phyloP scores from a whole-genome alignment of 2,113 vertebrate species.

The Cisticola juncidis region DNA sequence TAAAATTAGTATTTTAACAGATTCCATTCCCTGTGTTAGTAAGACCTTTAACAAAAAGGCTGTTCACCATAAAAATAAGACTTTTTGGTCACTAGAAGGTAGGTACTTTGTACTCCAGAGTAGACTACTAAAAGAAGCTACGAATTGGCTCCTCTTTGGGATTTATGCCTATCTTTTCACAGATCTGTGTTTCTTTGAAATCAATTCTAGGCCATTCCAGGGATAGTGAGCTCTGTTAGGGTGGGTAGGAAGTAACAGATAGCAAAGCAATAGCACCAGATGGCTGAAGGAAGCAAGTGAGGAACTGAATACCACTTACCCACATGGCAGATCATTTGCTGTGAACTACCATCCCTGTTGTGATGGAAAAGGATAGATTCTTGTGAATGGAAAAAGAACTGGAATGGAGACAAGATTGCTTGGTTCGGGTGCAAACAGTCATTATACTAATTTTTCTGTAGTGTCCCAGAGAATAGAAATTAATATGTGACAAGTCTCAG shows the following conservation, averaged over 20 bases:
- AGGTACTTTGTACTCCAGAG: neutral
- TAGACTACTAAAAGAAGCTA: neutral
- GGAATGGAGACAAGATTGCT: neutral
- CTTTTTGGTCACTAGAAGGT: neutral
- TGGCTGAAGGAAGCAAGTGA: neutral
- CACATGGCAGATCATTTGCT: conserved; percentile 26
- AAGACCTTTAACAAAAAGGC: conserved; percentile 1
- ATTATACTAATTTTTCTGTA: neutral
- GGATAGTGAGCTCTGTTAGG: neutral
- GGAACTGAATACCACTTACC: neutral
- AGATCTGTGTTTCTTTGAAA: neutral
- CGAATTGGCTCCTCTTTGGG: neutral
- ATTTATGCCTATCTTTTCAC: neutral
- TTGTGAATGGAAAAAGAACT: neutral
- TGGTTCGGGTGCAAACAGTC: neutral
- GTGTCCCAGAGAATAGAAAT: neutral
- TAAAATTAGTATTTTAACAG: conserved; percentile 18
- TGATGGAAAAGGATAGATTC: neutral
- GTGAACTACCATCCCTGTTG: neutral
- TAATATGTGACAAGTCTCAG: neutral
- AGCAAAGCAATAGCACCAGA: conserved; percentile 20
- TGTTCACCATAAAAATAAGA: neutral
- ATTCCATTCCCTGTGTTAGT: neutral
- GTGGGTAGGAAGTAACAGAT: neutral
- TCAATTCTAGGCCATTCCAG: neutral